Evolutionary conservation across 1,140 invertebrate genomes (phyloP).

Genomic region (Hormaphis cornu): DNA sequence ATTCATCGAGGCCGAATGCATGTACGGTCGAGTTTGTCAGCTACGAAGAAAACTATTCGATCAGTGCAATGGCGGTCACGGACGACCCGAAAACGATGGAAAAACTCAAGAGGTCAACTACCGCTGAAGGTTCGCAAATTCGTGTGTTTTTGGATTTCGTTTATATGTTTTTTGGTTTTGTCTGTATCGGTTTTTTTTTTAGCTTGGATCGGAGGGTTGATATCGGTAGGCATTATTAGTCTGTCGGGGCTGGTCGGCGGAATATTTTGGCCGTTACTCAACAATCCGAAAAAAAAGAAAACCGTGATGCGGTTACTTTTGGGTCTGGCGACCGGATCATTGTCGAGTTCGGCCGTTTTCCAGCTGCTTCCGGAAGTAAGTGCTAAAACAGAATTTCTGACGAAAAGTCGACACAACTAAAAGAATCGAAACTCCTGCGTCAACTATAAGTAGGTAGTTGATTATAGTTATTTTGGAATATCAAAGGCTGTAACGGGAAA

Average conservation of each 20-base stretch:
- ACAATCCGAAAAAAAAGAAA: slow-evolving; percentile 43
- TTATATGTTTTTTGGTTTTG: not conserved
- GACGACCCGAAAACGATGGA: not conserved
- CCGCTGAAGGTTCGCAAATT: not conserved
- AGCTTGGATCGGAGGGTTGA: slow-evolving; percentile 54
- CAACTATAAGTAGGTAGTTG: too few relatives aligned
- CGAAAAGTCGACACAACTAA: not conserved
- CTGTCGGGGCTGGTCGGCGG: slow-evolving; percentile 53
- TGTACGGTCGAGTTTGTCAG: slow-evolving; percentile 3
- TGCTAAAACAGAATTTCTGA: not conserved
- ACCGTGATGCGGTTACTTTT: slow-evolving; percentile 51
- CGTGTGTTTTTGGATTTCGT: not conserved
- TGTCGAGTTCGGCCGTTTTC: slow-evolving; percentile 53
- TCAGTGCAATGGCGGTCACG: not conserved
- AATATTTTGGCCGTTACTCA: slow-evolving; percentile 52
- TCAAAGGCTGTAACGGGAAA: too few relatives aligned
- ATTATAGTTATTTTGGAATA: too few relatives aligned
- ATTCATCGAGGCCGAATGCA: not conserved
- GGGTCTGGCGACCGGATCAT: slow-evolving; percentile 56
- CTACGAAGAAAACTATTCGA: not conserved
- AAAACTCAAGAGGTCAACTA: not conserved
- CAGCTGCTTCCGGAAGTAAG: slow-evolving; percentile 54
- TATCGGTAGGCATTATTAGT: slow-evolving; percentile 55
- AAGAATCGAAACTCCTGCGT: not conserved
- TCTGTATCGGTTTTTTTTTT: not conserved